Percentiles rank a stretch among this genome's conserved stretches.
These are phyloP conservation scores for Armadillidium nasatum DNA, from an alignment of 1,140 invertebrate genomes.

Conservation along the genomic window DNA sequence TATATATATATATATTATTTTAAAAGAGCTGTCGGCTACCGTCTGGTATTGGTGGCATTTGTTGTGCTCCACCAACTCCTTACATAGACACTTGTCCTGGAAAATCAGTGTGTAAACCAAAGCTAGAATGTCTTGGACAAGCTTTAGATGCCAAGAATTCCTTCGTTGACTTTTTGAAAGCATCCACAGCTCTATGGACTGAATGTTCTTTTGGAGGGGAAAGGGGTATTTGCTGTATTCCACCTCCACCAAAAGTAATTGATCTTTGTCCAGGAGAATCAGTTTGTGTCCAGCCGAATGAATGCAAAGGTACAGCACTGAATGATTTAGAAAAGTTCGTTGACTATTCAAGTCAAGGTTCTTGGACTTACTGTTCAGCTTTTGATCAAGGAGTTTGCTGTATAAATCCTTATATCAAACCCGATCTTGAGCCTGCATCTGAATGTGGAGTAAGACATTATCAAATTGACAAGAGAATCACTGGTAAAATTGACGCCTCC, in stretches of 20 bases:
- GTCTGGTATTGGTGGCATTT: background rate
- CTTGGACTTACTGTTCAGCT: constrained; percentile 18
- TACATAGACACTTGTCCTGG: background rate
- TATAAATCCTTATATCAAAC: constrained; percentile 16
- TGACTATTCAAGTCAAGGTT: constrained; percentile 13
- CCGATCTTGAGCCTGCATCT: background rate
- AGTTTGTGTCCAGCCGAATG: constrained; percentile 16
- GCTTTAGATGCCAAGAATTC: background rate
- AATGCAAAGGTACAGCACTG: constrained; percentile 18
- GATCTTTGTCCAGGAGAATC: constrained; percentile 17
- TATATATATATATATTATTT: background rate
- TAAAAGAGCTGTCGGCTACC: background rate
- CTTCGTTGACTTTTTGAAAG: background rate
- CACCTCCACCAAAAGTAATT: background rate
- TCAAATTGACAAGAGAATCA: constrained; percentile 12
- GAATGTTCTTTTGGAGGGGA: background rate
- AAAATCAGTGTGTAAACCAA: background rate
- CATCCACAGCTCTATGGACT: background rate
- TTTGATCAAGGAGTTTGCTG: constrained; percentile 25
- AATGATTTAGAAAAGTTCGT: constrained; percentile 9
- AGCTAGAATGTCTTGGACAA: background rate
- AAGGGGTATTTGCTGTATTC: background rate
- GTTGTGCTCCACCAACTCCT: background rate
- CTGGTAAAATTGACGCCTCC: constrained; percentile 19
- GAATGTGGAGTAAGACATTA: constrained; percentile 24